phyloP scores from a whole-genome alignment of 1,140 invertebrate species.

The Eueides isabella region DNA sequence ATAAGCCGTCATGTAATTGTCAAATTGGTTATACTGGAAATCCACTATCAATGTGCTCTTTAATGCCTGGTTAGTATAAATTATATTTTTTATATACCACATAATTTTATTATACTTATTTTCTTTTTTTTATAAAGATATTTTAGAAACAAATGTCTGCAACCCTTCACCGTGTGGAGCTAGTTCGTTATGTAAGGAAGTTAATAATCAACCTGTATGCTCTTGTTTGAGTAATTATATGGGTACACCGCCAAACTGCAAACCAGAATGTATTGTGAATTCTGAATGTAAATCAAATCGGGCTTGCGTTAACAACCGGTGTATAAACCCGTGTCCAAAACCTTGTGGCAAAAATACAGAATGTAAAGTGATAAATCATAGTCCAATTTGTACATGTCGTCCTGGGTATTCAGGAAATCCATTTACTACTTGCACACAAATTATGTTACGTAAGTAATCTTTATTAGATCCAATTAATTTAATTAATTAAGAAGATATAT shows the following conservation, averaged over 20 bases:
- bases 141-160: constrained; percentile 78
- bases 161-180: constrained; percentile 78
- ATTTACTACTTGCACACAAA: constrained; percentile 81
- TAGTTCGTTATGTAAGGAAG: constrained; percentile 68
- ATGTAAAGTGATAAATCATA: constrained; percentile 83
- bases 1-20: constrained; percentile 90
- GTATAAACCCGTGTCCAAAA: constrained; percentile 85
- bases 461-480: neutral
- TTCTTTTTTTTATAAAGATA: constrained; percentile 51
- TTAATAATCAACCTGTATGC: constrained; percentile 83
- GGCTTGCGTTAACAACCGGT: constrained; percentile 86
- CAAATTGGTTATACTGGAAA: constrained; percentile 88
- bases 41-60: constrained; percentile 86
- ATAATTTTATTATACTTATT: constrained; percentile 11
- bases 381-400: constrained; percentile 83
- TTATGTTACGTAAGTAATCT: constrained; percentile 86
- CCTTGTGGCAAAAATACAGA: constrained; percentile 80
- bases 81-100: constrained; percentile 5
- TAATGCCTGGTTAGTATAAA: constrained; percentile 57
- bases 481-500: no score
- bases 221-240: constrained; percentile 84
- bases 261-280: constrained; percentile 84
- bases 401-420: constrained; percentile 84
- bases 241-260: constrained; percentile 84
- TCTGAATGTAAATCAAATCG: constrained; percentile 84